Evolutionary conservation across 2,888 invertebrate species (phyloP).

Genomic region (Suillia variegata): DNA sequence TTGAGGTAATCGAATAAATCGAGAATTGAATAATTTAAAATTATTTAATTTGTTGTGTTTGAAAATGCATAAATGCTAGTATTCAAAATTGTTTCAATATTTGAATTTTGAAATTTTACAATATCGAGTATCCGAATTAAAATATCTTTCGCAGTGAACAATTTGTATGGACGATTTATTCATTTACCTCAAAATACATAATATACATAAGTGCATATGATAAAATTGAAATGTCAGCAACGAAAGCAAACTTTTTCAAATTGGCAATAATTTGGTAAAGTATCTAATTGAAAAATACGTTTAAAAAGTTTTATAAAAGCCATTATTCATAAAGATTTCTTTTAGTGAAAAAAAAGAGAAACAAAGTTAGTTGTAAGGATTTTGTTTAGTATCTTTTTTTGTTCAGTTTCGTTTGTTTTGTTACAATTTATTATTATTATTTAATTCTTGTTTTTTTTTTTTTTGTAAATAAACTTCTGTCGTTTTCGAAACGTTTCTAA

Average conservation of each 20-base stretch:
- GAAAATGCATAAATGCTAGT: no score
- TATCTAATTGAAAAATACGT: background rate
- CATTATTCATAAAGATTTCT: conserved; percentile 27
- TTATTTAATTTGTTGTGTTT: no score
- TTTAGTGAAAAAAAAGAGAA: conserved; percentile 15
- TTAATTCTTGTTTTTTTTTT: conserved; percentile 20
- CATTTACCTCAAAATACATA: no score
- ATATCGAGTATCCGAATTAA: no score
- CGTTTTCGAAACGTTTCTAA: conserved; percentile 23
- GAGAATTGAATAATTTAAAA: no score
- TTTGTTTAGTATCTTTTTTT: conserved; percentile 17
- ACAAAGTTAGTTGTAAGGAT: conserved; percentile 26
- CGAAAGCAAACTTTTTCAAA: conserved; percentile 9
- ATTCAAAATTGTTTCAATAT: no score
- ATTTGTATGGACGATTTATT: no score
- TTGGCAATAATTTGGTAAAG: no score
- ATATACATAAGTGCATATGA: no score
- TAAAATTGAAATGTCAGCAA: conserved; percentile 27
- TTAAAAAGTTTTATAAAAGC: conserved; percentile 20
- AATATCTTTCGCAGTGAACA: no score
- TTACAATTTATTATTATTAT: conserved; percentile 7
- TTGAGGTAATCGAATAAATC: no score
- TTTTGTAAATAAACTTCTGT: conserved; percentile 26
- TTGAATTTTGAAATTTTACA: no score
- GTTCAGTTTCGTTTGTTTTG: conserved; percentile 13